Evolutionary conservation across 35 echinoderm and acorn worm species (phyloP).

Genomic region (Chiridota heheva): DNA sequence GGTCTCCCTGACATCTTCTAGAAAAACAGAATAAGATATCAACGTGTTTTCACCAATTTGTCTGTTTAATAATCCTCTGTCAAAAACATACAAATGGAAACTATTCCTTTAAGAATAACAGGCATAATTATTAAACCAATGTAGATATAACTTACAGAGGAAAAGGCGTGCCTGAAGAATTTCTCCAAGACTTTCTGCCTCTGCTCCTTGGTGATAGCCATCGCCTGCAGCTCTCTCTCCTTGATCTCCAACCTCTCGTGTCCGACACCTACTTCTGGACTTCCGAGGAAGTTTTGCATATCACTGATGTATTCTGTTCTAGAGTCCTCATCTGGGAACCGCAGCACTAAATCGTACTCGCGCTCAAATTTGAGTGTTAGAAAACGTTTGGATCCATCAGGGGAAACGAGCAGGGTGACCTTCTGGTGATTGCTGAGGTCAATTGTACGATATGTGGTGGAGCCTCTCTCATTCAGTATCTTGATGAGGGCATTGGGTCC

Average conservation of each 20-base stretch:
- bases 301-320: slow-evolving; percentile 82
- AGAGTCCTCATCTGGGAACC: slow-evolving; percentile 59
- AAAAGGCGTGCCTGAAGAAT: slow-evolving; percentile 95
- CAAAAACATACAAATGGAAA: too few species aligned
- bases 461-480: slow-evolving; percentile 84
- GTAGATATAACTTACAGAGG: slow-evolving; percentile 48
- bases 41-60: too few species aligned
- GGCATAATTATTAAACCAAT: too few species aligned
- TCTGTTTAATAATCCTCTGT: too few species aligned
- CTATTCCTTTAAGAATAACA: too few species aligned
- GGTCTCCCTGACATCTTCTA: too few species aligned
- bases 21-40: too few species aligned
- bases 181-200: slow-evolving; percentile 71
- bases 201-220: slow-evolving; percentile 90
- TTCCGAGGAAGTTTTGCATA: slow-evolving; percentile 72
- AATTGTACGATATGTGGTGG: slow-evolving; percentile 70
- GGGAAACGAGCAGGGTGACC: slow-evolving; percentile 63
- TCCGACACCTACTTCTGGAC: slow-evolving; percentile 74
- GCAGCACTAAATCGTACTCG: slow-evolving; percentile 90
- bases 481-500: slow-evolving; percentile 78
- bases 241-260: slow-evolving; percentile 75
- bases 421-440: slow-evolving; percentile 76
- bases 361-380: slow-evolving; percentile 77
- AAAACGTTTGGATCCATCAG: slow-evolving; percentile 57
- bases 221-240: slow-evolving; percentile 58